Base-by-base conservation (phyloP, 2,888 invertebrate genomes). In the Galerucella calmariensis region DNA sequence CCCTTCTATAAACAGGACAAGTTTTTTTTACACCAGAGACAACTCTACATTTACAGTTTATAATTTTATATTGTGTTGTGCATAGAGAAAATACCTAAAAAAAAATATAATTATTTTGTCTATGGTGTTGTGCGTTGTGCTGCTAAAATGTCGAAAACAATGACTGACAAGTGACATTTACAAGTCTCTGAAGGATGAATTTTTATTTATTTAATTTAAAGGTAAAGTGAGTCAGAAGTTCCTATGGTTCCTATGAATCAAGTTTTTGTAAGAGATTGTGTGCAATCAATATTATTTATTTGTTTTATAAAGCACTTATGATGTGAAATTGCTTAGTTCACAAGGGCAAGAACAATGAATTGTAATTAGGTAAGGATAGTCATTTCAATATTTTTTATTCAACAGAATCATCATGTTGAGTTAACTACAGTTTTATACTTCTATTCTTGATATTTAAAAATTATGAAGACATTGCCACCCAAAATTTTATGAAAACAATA, bases 321-420 rank as follows among this genome's bases (percentile, higher is more conserved):
- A 69, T 63, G 69, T 53, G 62, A 69, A 69, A 51, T 73, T 71
- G 61, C 71, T 65, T 73, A 59, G 53, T 71, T 69, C 14, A 68
- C 67, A 74, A 53, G 72, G 63, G 20, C 12, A 1, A 75, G 65
- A 75, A 77, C 65, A 71, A 81, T 81, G 81, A 77, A 76, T 62
- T 76, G 70, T 78, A 79, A 79, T 79, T 79, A 81, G 81, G 81
- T 81, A 76, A 80, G 81, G 68, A 72, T 16, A 62, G 51, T 56
- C 56, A 56, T 56, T 56, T 56, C 56, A 56, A 16, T 56, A 56
- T 56, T 56, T 20, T 20, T 9, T 20, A 56, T 53, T n/a, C 14
- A n/a, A 53, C 9, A 9, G 35, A 41, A 8, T 5, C 35, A 8
- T 41, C 35, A 41, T 41, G 35, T 41, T 41, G 0, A 41, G 35